Base-by-base conservation (phyloP, 2,888 invertebrate genomes). In the Drosophila setosimentum region DNA sequence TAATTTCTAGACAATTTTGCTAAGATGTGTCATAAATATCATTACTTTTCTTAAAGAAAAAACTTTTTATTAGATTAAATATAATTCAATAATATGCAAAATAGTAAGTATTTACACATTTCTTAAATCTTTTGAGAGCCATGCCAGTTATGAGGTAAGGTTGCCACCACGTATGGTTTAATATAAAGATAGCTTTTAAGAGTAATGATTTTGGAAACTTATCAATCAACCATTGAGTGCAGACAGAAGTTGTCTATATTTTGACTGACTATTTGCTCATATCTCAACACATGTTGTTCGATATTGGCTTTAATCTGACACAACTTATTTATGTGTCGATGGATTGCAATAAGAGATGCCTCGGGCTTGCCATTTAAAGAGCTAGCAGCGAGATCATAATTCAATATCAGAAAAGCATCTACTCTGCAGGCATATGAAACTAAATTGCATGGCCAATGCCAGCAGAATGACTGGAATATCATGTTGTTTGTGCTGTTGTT, bases 401-500 rank as follows among this genome's bases (percentile, higher is more conserved):
- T 88, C 85, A 88, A 88, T 86, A 86, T 86, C 88, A 73, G 75
- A 64, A 73, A 76, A 70, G 64, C 86, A 87, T 85, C 73, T 76
- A 70, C 70, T 75, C 75, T 65, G 55, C 78, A 51, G 86, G 69
- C 87, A 77, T 78, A 87, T 83, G 83, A 85, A 81, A 83, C 83
- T 83, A 80, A 85, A 86, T 88, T 83, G 86, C 82, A 71, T 48
- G 70, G 68, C 73, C 78, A 86, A 70, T 83, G 73, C 68, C 65
- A 67, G 45, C 30, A 35, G 54, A 67, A 77, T 80, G 73, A 33
- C 59, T 73, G 62, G 27, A 60, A 48, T 53, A 18, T 18, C 13
- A 24, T 53, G 67, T 59, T 32, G 33, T 33, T 62, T 13, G 32
- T 73, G 73, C 55, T 73, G 77, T 70, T 79, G 73, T 29, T 74